A percentile compares a stretch with the other conserved stretches of the same genome.
phyloP scores from a whole-genome alignment of 2,888 invertebrate genomes.

The Ophraella communa region DNA sequence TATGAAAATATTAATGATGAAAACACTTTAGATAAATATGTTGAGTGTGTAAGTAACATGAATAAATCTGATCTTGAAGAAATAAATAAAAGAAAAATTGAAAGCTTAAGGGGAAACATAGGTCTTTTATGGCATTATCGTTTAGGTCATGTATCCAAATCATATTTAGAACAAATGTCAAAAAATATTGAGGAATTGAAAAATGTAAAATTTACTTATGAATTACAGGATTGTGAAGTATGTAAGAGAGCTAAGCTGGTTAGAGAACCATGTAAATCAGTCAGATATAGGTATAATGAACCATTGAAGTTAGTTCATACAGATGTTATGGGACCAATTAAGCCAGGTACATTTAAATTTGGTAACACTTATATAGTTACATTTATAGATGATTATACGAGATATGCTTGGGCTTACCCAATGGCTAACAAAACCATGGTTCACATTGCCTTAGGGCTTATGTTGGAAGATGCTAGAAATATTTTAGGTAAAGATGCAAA shows the following conservation, averaged over 20 bases:
- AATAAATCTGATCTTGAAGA: not conserved
- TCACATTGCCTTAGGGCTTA: not conserved
- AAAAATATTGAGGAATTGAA: not conserved
- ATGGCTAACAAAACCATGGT: not conserved
- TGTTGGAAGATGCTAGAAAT: not conserved
- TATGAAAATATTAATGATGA: not conserved
- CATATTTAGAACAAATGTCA: not conserved
- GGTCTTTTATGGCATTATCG: not conserved
- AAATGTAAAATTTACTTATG: not conserved
- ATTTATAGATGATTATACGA: conserved; percentile 2
- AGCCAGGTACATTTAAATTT: no score
- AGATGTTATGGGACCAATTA: no score
- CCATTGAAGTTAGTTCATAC: not conserved
- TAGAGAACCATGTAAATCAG: not conserved
- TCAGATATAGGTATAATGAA: not conserved
- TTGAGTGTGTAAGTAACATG: not conserved
- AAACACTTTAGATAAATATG: not conserved
- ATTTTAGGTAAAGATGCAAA: not conserved
- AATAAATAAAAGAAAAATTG: not conserved
- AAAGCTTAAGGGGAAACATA: not conserved
- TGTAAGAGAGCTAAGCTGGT: not conserved
- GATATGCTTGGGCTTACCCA: not conserved
- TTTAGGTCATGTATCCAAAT: not conserved
- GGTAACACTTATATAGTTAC: not conserved
- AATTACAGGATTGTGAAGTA: not conserved